Conservation (phyloP, 1,140 invertebrate genomes). For the Tyrophagus putrescentiae region DNA sequence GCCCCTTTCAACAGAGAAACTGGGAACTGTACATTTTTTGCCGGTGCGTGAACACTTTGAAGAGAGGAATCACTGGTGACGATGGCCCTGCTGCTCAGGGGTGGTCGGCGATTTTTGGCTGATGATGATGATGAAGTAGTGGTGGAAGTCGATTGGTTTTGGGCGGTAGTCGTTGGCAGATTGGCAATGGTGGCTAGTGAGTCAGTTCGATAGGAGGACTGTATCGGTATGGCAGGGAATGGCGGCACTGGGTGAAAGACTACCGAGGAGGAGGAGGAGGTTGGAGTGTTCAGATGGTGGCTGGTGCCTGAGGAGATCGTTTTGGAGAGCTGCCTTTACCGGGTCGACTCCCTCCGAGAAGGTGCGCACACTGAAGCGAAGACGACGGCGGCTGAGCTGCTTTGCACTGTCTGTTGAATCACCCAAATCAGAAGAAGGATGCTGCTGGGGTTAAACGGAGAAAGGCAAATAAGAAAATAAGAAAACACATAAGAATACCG, state of each 20-base stretch:
- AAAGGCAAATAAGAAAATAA: too few relatives aligned
- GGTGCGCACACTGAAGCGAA: constrained; percentile 1
- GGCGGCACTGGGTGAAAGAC: background rate
- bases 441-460: too few relatives aligned
- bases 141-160: background rate
- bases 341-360: background rate
- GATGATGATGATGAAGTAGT: background rate
- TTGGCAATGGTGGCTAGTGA: constrained; percentile 2
- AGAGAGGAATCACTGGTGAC: background rate
- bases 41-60: background rate
- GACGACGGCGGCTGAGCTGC: background rate
- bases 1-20: too few relatives aligned
- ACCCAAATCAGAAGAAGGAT: too few relatives aligned
- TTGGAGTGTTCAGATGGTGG: too few relatives aligned
- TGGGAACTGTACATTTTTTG: too few relatives aligned
- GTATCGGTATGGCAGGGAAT: background rate
- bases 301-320: too few relatives aligned
- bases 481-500: too few relatives aligned
- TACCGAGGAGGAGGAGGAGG: background rate
- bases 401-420: too few relatives aligned
- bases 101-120: background rate
- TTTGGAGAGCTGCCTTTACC: too few relatives aligned
- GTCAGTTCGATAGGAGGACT: background rate
- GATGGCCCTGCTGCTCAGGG: background rate
- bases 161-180: background rate